A percentile compares a stretch with the other conserved stretches of the same genome.
Conservation (phyloP, 1,140 invertebrate species). For the Diabrotica undecimpunctata region DNA sequence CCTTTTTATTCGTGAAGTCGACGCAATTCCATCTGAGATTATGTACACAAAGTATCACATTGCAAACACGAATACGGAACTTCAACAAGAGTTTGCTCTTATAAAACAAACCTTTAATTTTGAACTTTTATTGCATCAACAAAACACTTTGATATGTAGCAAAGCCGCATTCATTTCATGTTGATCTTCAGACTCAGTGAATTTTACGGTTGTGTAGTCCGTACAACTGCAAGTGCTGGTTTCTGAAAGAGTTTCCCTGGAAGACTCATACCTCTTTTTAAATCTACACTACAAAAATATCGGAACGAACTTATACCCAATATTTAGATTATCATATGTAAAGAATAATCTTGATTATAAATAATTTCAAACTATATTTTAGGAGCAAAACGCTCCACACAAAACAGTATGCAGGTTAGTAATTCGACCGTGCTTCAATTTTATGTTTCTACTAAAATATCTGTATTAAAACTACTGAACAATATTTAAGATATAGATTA, state of each 20-base stretch:
- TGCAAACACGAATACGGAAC: background rate
- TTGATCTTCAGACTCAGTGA: constrained; percentile 5
- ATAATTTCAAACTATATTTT: too few relatives aligned
- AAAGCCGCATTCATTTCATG: constrained; percentile 10
- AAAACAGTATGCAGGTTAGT: too few relatives aligned
- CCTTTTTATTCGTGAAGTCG: background rate
- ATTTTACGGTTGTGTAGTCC: constrained; percentile 1
- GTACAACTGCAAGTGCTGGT: background rate
- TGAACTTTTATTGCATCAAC: constrained; percentile 15
- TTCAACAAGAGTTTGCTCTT: constrained; percentile 3
- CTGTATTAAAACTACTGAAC: too few relatives aligned
- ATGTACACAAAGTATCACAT: constrained; percentile 2
- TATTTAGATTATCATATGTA: too few relatives aligned
- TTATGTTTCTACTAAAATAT: too few relatives aligned
- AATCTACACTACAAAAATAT: background rate
- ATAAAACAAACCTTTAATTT: constrained; percentile 16
- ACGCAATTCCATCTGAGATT: background rate
- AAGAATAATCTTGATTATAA: too few relatives aligned
- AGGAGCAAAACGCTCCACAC: too few relatives aligned
- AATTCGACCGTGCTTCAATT: too few relatives aligned
- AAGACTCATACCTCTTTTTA: background rate
- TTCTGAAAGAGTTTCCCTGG: background rate
- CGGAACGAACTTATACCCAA: too few relatives aligned
- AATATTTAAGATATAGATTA: too few relatives aligned
- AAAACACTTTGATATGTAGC: constrained; percentile 11